Base-by-base conservation (phyloP, 2,113 vertebrate genomes). In the Menura novaehollandiae region DNA sequence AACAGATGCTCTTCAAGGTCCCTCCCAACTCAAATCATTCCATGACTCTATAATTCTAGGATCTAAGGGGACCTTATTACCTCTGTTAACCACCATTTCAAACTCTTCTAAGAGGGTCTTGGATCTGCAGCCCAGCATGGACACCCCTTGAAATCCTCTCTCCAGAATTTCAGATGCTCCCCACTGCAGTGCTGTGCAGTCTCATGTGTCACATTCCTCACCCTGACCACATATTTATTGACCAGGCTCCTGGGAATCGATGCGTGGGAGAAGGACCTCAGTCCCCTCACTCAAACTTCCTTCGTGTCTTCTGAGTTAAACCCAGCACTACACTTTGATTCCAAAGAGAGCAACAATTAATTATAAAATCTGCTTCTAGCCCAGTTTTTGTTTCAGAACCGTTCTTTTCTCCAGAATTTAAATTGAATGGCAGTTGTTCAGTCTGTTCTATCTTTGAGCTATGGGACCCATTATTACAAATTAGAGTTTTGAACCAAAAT, bases 241-340 rank as follows among this genome's bases (percentile, higher is more conserved):
- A 32, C 22, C 32, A 9, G 55, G 7, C 6, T 46, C 6, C 11
- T 85, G 53, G 16, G 10, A 62, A 35, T 21, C 0, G 0, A 0
- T 43, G 22, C 16, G 1, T 75, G 9, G 13, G 37, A 86, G 35
- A 83, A 72, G 15, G 13, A 26, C 51, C 18, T 55, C 53, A 85
- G 16, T 8, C 7, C 5, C 16, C 13, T 39, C 37, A 18, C 17
- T 56, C 63, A 77, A 35, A 62, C 18, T 52, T 18, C 21, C 9
- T 67, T 15, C 1, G 0, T 37, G 30, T 46, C 60, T 84, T 19
- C 22, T 41, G 10, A 80, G 15, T 24, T 83, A 33, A 76, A 83
- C 19, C 14, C 49, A 62, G 13, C 0, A 1, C 68, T 43, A 47
- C 21, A 41, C 35, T 60, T 69, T 46, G 21, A 26, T 64, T 52